These are phyloP conservation scores for Subacronicta megacephala DNA, from an alignment of 2,888 invertebrate species.

Conservation along the genomic window DNA sequence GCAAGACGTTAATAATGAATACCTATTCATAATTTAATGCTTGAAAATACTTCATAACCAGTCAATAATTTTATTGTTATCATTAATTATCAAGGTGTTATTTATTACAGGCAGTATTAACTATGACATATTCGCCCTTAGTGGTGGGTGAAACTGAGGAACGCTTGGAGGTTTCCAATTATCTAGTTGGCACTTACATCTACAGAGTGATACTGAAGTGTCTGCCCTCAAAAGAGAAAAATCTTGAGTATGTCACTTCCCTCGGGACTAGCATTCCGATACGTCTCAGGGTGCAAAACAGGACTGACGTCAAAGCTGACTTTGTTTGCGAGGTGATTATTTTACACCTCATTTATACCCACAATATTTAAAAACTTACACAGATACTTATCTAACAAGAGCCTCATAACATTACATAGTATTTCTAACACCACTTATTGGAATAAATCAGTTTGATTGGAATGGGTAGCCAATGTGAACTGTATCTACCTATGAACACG, in stretches of 20 bases:
- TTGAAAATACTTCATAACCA: too few species aligned
- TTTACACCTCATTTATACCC: not conserved
- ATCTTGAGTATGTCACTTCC: slow-evolving; percentile 70
- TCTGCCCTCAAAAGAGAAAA: slow-evolving; percentile 80
- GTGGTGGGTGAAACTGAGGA: slow-evolving; percentile 78
- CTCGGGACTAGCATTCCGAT: slow-evolving; percentile 75
- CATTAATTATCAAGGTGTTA: not conserved
- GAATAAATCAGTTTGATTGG: too few species aligned
- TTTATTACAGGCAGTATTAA: slow-evolving; percentile 68
- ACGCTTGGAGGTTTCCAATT: slow-evolving; percentile 73
- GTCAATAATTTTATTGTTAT: too few species aligned
- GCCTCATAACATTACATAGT: too few species aligned
- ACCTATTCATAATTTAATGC: too few species aligned
- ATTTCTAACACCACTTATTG: too few species aligned
- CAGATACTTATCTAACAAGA: too few species aligned
- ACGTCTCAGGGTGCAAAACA: slow-evolving; percentile 79
- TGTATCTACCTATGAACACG: too few species aligned
- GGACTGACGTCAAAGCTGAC: slow-evolving; percentile 67
- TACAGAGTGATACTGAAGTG: slow-evolving; percentile 78
- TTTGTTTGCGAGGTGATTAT: slow-evolving; percentile 71
- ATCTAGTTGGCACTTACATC: slow-evolving; percentile 72
- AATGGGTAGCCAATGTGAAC: too few species aligned
- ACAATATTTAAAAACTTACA: too few species aligned
- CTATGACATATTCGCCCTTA: slow-evolving; percentile 78
- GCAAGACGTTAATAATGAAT: too few species aligned